phyloP scores from a whole-genome alignment of 2,797 vertebrate genomes.

The Podarcis siculus region DNA sequence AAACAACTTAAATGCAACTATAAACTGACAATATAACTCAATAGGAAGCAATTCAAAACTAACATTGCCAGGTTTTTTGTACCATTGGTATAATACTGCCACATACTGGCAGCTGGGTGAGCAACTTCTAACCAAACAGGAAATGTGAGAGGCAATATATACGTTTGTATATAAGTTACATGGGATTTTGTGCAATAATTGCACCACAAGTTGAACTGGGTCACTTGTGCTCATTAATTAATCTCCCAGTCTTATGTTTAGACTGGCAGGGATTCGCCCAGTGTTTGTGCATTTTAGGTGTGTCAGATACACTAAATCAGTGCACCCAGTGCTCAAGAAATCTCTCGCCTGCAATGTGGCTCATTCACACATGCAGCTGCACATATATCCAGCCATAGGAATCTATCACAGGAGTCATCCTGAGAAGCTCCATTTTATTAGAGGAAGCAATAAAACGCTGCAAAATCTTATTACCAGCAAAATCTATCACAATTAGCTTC shows the following conservation, averaged over 20 bases:
- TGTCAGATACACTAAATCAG: background rate
- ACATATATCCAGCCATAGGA: background rate
- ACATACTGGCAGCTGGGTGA: background rate
- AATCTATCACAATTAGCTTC: conserved; percentile 45
- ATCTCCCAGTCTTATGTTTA: background rate
- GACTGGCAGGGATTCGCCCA: background rate
- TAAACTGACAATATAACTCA: background rate
- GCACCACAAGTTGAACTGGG: background rate
- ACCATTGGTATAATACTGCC: too few species aligned
- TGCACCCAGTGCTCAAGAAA: background rate
- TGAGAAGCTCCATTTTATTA: background rate
- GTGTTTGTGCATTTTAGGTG: background rate
- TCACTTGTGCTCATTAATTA: background rate
- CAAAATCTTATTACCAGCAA: conserved; percentile 22
- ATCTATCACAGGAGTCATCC: background rate
- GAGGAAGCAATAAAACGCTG: conserved; percentile 8
- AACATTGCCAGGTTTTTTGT: too few species aligned
- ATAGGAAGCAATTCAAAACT: background rate
- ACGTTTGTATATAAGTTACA: background rate
- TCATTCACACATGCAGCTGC: background rate
- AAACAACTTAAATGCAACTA: background rate
- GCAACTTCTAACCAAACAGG: background rate
- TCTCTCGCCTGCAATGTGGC: background rate
- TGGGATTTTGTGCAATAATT: background rate
- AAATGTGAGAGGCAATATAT: background rate